These are phyloP conservation scores for Hypomecis atomaria DNA, from an alignment of 2,888 invertebrate species.

Conservation along the genomic window DNA sequence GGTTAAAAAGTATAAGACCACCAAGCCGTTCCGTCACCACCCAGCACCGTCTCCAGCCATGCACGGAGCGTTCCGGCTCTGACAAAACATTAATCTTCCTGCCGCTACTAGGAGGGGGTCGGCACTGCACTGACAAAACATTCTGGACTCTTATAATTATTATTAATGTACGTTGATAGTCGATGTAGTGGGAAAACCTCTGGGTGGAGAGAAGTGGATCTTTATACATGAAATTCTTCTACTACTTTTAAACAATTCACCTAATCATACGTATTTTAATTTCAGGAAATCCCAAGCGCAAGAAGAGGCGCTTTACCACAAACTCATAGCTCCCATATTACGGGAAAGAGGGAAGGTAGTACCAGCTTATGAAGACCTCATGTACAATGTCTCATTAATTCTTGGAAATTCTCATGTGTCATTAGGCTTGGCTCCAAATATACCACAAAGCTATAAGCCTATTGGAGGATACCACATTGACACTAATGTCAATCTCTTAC, in stretches of 20 bases:
- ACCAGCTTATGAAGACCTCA: conserved; percentile 52
- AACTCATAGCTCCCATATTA: conserved; percentile 33
- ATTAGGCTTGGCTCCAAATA: conserved; percentile 49
- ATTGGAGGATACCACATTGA: conserved; percentile 68
- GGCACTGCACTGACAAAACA: no score
- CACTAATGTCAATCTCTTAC: conserved; percentile 54
- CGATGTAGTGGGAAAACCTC: no score
- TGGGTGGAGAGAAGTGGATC: no score
- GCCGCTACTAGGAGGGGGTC: no score
- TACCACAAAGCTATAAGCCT: conserved; percentile 61
- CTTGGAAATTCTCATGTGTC: conserved; percentile 65
- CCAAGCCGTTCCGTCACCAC: no score
- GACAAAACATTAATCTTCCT: no score
- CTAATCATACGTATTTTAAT: conserved; percentile 8
- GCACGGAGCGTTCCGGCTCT: no score
- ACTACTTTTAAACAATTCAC: no score
- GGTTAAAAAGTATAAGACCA: no score
- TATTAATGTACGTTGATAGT: no score
- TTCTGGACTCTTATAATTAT: no score
- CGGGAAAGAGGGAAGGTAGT: conserved; percentile 46
- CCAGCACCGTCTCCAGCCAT: no score
- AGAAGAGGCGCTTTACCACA: conserved; percentile 32
- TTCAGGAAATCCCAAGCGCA: conserved; percentile 28
- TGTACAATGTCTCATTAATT: conserved; percentile 60
- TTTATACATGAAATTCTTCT: neutral